Percentiles rank a stretch among this genome's conserved stretches.
phyloP scores from a whole-genome alignment of 2,888 invertebrate species.

The Bellardia pandia region DNA sequence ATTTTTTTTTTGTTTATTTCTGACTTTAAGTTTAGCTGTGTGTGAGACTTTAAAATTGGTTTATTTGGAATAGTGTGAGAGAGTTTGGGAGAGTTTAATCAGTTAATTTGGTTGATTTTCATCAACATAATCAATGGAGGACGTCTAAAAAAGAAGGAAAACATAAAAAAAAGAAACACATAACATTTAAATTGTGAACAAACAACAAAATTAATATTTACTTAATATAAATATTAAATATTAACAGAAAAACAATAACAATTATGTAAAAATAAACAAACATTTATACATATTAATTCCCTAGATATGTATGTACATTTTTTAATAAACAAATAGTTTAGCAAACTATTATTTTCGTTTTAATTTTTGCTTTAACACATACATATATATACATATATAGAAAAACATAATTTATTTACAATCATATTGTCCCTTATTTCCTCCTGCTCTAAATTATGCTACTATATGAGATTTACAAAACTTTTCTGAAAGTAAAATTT shows the following conservation, averaged over 20 bases:
- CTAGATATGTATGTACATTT: background rate
- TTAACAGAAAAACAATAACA: conserved; percentile 27
- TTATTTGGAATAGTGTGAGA: conserved; percentile 36
- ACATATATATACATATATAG: too few relatives aligned
- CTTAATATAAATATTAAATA: conserved; percentile 53
- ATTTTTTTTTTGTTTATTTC: conserved; percentile 14
- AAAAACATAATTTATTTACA: too few relatives aligned
- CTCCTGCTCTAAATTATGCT: too few relatives aligned
- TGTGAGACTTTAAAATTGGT: conserved; percentile 63
- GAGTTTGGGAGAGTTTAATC: conserved; percentile 28
- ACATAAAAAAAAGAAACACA: conserved; percentile 71
- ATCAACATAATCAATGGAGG: conserved; percentile 80
- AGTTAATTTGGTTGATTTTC: conserved; percentile 74
- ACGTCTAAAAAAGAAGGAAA: conserved; percentile 81
- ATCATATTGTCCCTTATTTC: too few relatives aligned
- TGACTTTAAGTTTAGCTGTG: conserved; percentile 54
- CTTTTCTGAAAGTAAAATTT: too few relatives aligned
- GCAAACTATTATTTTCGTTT: too few relatives aligned
- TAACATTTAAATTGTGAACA: conserved; percentile 67
- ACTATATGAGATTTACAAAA: too few relatives aligned
- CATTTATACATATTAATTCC: background rate
- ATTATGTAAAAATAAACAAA: conserved; percentile 9
- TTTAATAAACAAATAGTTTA: too few relatives aligned
- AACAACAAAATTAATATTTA: conserved; percentile 49
- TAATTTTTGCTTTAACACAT: too few relatives aligned